Conservation (phyloP, 1,140 invertebrate genomes). For the Chironomus striatipennis region DNA sequence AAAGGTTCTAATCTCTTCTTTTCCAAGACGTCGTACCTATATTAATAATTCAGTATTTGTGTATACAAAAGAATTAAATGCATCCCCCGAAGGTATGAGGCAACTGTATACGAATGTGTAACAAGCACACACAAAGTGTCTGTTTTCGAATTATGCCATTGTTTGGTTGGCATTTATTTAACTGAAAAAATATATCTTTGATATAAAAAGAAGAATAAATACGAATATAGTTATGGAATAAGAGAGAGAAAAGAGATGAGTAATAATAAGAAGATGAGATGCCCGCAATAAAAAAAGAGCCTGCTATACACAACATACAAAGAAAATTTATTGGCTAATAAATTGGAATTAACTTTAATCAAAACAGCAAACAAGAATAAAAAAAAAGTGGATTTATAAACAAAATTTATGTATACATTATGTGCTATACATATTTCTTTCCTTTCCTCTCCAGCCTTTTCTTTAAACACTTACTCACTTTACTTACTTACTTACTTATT, state of each 20-base stretch:
- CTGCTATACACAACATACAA: background rate
- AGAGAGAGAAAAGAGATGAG: background rate
- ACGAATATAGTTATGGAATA: constrained; percentile 20
- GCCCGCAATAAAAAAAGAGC: constrained; percentile 14
- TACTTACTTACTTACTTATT: background rate
- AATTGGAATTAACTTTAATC: constrained; percentile 24
- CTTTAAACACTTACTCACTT: background rate
- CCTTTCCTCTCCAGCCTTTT: background rate
- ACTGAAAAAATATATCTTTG: background rate
- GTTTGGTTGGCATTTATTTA: constrained; percentile 11
- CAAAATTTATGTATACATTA: constrained; percentile 23
- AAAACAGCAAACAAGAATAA: constrained; percentile 23
- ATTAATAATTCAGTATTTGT: no score
- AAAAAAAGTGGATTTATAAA: constrained; percentile 21
- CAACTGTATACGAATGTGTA: background rate
- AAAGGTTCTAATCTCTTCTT: no score
- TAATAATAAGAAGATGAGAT: constrained; percentile 3
- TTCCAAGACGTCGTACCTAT: no score
- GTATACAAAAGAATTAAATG: no score
- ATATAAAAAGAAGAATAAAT: background rate
- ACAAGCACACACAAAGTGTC: background rate
- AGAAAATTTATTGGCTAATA: constrained; percentile 23
- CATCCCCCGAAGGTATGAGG: no score
- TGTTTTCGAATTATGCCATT: constrained; percentile 17
- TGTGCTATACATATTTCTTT: background rate